Evolutionary conservation across 2,113 vertebrate species (phyloP), one percentile per base, ranked within the genome.

Genomic region (Sorex fumeus): DNA sequence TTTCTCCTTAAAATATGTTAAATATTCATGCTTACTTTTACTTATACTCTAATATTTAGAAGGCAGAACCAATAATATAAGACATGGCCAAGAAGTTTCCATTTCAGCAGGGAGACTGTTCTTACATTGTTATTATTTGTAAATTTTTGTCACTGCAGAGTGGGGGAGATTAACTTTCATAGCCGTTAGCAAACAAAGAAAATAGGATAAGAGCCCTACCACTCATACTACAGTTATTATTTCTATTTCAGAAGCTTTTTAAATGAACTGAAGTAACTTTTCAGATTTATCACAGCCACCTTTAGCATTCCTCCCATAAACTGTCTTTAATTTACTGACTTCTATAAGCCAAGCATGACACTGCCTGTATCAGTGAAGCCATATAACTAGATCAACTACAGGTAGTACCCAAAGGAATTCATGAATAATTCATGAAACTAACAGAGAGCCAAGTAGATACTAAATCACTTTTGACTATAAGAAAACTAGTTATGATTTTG

Each of bases 371-470:
- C 95, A 95, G 69, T 45, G 75, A 76, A 83, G 50, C 89, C 1
- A 23, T 72, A 67, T 94, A 95, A 95, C 93, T 87, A 76, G 47
- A 97, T 90, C 88, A 95, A 84, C 80, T 88, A 83, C 77, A 97
- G 96, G 93, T 87, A 84, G 43, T 40, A 96, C 94, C 84, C 94
- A 67, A 87, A 36, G 88, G 93, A 85, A 93, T 60, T n/a, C 62
- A 85, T 86, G 86, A 91, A 92, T 84, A 85, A 92, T 87, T 90
- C 96, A 95, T 88, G 93, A 97, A 96, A 89, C 27, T 66, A 88
- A 87, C 84, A 83, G 62, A 47, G 93, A 96, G 90, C 81, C 95
- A 96, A 91, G 25, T 83, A 69, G 67, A 70, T 88, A 90, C 77
- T 80, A 93, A 94, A 91, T 94, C 84, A 77, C 60, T 84, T 67